These are phyloP conservation scores for Microtus pennsylvanicus DNA, from an alignment of 2,113 vertebrate species.

Conservation along the genomic window DNA sequence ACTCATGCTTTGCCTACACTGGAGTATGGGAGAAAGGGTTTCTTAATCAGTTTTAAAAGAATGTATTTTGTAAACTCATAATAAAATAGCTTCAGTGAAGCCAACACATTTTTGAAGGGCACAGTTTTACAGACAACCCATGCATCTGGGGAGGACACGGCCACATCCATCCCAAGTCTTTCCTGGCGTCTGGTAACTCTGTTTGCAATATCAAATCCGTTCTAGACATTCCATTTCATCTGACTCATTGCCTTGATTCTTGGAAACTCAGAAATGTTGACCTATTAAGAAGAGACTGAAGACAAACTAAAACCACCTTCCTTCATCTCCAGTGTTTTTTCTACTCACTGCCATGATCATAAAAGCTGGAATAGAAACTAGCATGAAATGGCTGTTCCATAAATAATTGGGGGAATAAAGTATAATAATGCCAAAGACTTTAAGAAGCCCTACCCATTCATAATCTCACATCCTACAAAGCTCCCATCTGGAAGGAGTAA, in stretches of 20 bases:
- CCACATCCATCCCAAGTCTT: accelerated
- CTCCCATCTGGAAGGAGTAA: neutral
- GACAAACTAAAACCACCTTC: neutral
- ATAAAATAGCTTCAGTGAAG: neutral
- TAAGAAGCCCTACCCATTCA: neutral
- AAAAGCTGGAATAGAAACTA: neutral
- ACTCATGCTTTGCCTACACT: neutral
- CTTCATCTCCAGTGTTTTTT: neutral
- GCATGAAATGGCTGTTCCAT: neutral
- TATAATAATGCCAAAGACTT: neutral
- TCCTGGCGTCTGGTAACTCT: neutral
- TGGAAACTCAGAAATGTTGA: conserved; percentile 6
- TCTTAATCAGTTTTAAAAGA: neutral
- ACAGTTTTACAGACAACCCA: neutral
- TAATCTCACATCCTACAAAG: neutral
- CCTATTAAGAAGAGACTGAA: neutral
- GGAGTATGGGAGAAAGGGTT: neutral
- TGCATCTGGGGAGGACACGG: neutral
- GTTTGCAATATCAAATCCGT: neutral
- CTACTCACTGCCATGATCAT: neutral
- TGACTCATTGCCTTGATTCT: neutral
- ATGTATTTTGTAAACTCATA: neutral
- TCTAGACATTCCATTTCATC: neutral
- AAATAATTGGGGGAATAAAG: neutral
- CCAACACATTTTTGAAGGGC: neutral